Conservation (phyloP, 1,140 invertebrate genomes). For the Trissolcus basalis region DNA sequence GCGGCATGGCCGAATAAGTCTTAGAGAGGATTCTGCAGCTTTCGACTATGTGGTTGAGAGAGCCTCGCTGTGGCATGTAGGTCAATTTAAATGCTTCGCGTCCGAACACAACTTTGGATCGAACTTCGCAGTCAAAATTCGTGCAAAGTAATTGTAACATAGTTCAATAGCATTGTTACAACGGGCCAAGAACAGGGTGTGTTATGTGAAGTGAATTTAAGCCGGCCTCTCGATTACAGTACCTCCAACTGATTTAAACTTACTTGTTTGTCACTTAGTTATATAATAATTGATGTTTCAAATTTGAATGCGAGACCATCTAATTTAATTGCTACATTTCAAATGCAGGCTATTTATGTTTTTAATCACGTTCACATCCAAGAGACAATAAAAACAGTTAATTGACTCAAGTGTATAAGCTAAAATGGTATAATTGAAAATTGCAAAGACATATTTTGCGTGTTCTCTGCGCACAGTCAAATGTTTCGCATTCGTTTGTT, state of each 20-base stretch:
- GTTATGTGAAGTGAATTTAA: background rate
- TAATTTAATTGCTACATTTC: no score
- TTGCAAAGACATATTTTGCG: no score
- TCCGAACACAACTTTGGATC: constrained; percentile 9
- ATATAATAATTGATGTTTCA: no score
- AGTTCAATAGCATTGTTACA: constrained; percentile 5
- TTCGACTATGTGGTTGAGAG: constrained; percentile 10
- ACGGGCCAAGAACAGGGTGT: background rate
- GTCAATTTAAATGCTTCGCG: constrained; percentile 38
- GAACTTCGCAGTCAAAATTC: constrained; percentile 14
- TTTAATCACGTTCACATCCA: no score
- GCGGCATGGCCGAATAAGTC: constrained; percentile 16
- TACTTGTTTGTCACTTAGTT: background rate
- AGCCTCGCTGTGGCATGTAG: constrained; percentile 14
- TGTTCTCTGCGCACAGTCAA: no score
- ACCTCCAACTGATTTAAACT: background rate
- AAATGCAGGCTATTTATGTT: no score
- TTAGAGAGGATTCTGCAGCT: constrained; percentile 21
- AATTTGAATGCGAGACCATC: no score
- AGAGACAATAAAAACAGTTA: no score
- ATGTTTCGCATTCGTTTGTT: no score
- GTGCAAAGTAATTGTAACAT: constrained; percentile 19
- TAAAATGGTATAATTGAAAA: no score
- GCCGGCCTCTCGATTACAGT: background rate
- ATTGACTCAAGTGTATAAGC: no score